Percentiles rank a stretch among this genome's conserved stretches.
These are phyloP conservation scores for Chloroclysta siterata DNA, from an alignment of 2,888 invertebrate genomes.

Conservation along the genomic window DNA sequence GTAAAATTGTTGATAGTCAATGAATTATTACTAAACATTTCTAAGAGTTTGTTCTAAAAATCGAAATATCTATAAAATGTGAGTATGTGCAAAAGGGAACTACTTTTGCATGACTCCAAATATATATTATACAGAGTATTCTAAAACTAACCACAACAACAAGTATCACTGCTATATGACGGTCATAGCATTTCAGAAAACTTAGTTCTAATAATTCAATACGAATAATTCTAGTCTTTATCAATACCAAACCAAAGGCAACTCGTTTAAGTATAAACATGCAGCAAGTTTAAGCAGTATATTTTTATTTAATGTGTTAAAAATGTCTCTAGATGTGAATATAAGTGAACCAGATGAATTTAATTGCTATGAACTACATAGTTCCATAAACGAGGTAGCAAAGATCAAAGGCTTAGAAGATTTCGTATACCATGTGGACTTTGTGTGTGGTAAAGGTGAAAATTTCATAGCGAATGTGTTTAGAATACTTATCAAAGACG, in stretches of 20 bases:
- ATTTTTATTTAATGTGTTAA: slow-evolving; percentile 21
- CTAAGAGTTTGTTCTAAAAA: no score
- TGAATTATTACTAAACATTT: no score
- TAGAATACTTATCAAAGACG: slow-evolving; percentile 63
- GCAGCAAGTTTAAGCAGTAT: neutral
- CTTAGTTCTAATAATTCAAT: slow-evolving; percentile 4
- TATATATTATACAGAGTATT: no score
- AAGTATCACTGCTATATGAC: neutral
- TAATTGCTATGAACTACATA: slow-evolving; percentile 68
- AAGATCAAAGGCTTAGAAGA: slow-evolving; percentile 57
- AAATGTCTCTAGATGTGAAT: slow-evolving; percentile 79
- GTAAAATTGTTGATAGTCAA: no score
- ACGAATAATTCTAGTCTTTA: slow-evolving; percentile 23
- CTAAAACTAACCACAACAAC: no score
- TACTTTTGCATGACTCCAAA: no score
- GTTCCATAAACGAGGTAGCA: slow-evolving; percentile 61
- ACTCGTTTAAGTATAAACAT: no score
- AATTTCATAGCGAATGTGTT: slow-evolving; percentile 74
- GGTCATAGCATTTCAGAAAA: neutral
- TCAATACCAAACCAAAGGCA: slow-evolving; percentile 17
- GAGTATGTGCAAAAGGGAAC: no score
- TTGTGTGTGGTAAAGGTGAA: slow-evolving; percentile 65
- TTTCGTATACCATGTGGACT: slow-evolving; percentile 71
- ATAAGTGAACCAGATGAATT: slow-evolving; percentile 77
- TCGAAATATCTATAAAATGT: no score